Base-by-base conservation (phyloP, 2,113 vertebrate genomes). In the Ceyx melanurus region DNA sequence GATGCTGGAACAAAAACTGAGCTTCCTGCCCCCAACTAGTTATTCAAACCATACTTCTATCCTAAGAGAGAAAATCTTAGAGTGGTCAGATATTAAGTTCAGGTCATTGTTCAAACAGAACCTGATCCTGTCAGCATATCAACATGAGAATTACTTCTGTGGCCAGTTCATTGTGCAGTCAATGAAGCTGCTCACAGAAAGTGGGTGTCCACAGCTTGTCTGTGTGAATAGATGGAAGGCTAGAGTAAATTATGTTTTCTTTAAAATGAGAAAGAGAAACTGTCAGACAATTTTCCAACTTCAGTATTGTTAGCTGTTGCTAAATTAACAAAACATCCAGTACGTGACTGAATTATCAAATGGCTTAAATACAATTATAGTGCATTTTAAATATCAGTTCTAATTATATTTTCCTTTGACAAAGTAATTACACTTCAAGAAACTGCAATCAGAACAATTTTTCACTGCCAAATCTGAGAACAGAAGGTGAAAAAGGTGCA, bases 361-460 rank as follows among this genome's bases (percentile, higher is more conserved):
- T 92, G 81, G 64, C 84, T 97, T 96, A 96, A 96, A 96, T 97
- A 97, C 94, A 97, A 97, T 97, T 97, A 96, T 58, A 90, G 87
- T 86, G 84, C 94, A 94, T 97, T 98, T 97, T 96, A 96, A 97
- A 97, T 97, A 97, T 97, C 96, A 96, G 90, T 96, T 98, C 97
- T 97, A 98, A 97, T 98, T 97, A 97, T 97, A 97, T 97, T 98
- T 98, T 95, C 83, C 95, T 97, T 97, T 97, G 96, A 98, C 96
- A 97, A 97, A 97, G 95, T 97, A 98, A 97, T 98, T 97, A 94
- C 95, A 95, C 96, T 97, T 97, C 93, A 94, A 97, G 97, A 96
- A 97, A 95, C 83, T 12, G 20, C 95, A 96, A 97, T 97, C 95
- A 79, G 97, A 95, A 95, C 96, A 95, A 92, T 96, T 97, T 97